Percentiles rank a stretch among this genome's conserved stretches.
Conservation (phyloP, 2,888 invertebrate species). For the Galerucella nymphaeae region DNA sequence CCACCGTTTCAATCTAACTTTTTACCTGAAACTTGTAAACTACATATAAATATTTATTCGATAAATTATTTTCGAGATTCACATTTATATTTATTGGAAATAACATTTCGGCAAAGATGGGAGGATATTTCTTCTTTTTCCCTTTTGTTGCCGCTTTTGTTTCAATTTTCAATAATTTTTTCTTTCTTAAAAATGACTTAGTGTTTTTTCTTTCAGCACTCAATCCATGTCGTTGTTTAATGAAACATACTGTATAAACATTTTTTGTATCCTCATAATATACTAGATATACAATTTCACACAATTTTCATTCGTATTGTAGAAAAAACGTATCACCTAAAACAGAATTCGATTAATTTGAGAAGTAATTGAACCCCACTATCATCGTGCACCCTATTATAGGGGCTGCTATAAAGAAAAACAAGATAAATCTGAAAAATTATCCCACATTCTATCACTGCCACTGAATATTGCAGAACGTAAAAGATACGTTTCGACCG, state of each 20-base stretch:
- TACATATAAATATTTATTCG: slow-evolving; percentile 31
- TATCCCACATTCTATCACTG: slow-evolving; percentile 27
- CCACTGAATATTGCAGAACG: slow-evolving; percentile 24
- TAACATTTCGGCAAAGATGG: neutral
- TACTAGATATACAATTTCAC: too few relatives aligned
- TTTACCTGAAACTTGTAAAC: slow-evolving; percentile 30
- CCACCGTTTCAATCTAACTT: slow-evolving; percentile 27
- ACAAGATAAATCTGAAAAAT: slow-evolving; percentile 32
- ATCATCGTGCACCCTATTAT: slow-evolving; percentile 30
- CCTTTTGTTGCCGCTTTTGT: too few relatives aligned
- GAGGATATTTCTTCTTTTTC: neutral
- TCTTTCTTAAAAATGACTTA: too few relatives aligned
- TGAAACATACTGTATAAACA: too few relatives aligned
- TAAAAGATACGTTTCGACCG: slow-evolving; percentile 15
- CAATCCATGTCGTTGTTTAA: too few relatives aligned
- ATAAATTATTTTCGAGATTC: slow-evolving; percentile 11
- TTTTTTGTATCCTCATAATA: too few relatives aligned
- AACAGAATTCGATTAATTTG: slow-evolving; percentile 4
- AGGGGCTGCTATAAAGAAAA: slow-evolving; percentile 23
- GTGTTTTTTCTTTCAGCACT: too few relatives aligned
- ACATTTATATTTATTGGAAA: slow-evolving; percentile 8
- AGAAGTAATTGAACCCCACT: slow-evolving; percentile 14
- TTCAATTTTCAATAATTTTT: too few relatives aligned
- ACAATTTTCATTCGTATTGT: neutral
- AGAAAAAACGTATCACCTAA: neutral